Conservation (phyloP, 2,888 invertebrate species). For the Pachydiplax longipennis region DNA sequence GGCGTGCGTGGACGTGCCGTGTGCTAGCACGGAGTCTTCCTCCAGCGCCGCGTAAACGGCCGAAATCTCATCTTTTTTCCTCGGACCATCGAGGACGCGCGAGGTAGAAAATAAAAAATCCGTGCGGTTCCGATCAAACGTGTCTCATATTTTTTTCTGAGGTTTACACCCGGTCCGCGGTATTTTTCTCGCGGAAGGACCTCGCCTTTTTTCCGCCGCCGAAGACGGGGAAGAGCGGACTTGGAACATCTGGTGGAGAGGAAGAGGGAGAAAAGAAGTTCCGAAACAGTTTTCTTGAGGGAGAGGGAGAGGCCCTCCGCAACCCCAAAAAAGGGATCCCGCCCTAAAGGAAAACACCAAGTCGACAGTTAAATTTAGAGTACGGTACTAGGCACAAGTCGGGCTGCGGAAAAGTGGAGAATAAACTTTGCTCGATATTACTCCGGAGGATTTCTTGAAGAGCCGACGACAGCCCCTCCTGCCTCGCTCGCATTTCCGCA, state of each 20-base stretch:
- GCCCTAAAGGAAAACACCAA: not conserved
- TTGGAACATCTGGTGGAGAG: not conserved
- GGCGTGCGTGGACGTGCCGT: constrained; percentile 37
- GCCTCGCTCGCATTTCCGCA: too few species aligned
- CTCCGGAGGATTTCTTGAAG: not conserved
- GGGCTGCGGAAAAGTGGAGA: not conserved
- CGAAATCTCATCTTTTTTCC: not conserved
- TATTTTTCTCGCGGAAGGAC: too few species aligned
- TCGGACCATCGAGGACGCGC: too few species aligned
- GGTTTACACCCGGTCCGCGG: too few species aligned
- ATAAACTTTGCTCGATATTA: not conserved
- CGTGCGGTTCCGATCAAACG: too few species aligned
- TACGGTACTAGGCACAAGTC: constrained; percentile 35
- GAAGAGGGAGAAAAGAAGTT: not conserved
- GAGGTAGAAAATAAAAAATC: too few species aligned
- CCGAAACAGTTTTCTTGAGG: not conserved
- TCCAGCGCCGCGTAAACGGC: not conserved
- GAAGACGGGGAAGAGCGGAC: not conserved
- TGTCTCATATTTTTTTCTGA: too few species aligned
- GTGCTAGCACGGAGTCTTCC: not conserved
- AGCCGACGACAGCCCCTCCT: too few species aligned
- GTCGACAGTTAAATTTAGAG: constrained; percentile 20
- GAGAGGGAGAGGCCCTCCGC: not conserved
- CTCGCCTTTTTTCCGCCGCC: not conserved
- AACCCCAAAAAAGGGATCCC: not conserved